Evolutionary conservation across 2,113 vertebrate species (phyloP), one percentile per base, ranked within the genome.

Genomic region (Stigmatopora argus): DNA sequence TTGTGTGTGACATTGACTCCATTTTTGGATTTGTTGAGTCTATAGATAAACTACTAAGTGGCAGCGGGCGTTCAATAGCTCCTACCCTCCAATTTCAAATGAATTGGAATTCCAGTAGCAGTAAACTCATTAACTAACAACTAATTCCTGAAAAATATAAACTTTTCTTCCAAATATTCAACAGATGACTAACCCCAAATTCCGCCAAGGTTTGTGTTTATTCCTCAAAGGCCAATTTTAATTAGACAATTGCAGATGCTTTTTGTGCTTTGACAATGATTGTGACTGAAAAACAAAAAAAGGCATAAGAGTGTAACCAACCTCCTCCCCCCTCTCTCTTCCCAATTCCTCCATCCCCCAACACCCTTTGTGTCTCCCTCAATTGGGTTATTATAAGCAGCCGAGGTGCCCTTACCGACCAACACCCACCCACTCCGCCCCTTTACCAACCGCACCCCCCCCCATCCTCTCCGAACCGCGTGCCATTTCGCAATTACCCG

Each of bases 401-500:
- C 59, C 18, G 74, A 81, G 82, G 83, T 81, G 72, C 79, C 69
- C 70, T 80, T 83, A 73, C 62, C 75, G 57, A 45, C 15, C 23
- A 12, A 21, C 61, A 14, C 47, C 12, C 26, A 45, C 66, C 26
- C 45, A 6, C 31, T 11, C 44, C 44, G 2, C 14, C 55, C 49
- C 45, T 62, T 65, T 66, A 67, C 80, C 57, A 46, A 52, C n/a
- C 48, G 19, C 23, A 46, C 5, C 34, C 31, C 34, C 12, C 58
- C 58, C 17, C 45, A 49, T 60, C 61, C n/a, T 65, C 67, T 66
- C 81, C 57, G 74, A 83, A 81, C 82, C 59, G 72, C 59, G 59
- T 71, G 77, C 85, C 85, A 79, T 88, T 88, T 89, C 85, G 87
- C 84, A 88, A 89, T 88, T 88, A 89, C 81, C 82, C 83, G 78